Base-by-base conservation (phyloP, 2,888 invertebrate genomes). In the Callyntrura guangdongensis region DNA sequence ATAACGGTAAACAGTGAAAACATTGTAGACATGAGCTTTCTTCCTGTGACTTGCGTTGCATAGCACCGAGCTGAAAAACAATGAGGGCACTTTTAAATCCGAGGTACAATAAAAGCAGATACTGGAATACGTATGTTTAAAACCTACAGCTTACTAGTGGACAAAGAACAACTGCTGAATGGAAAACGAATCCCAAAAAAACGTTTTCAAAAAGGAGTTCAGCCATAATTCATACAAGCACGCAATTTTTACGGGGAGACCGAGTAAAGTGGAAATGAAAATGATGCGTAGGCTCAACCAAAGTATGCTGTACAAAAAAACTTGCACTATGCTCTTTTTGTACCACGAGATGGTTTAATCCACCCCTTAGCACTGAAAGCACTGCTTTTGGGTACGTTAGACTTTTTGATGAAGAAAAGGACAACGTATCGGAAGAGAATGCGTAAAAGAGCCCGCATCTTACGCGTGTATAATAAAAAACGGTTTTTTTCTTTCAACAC, bases 1-100 rank as follows among this genome's bases (percentile, higher is more conserved):
- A 47, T 86, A 0, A 11, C 8, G 4, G 0, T 69, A 6, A 12
- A 81, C 11, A 56, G 47, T 1, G 12, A 17, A 9, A 11, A 2
- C 5, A 17, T 87, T 0, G 61, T 87, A 5, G 87, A 87, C 9
- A 49, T 79, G 25, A 14, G 14, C 20, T 87, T 69, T 36, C 17
- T 27, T 5, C 22, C 36, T 79, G 14, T 20, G 45, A 9, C 3
- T 1, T 0, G 27, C 8, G 1, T 22, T 53, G 0, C 69, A 81
- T 45, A 14, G 1, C 14, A 25, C 6, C 0, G 6, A 1, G 0
- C 1, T 27, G 0, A 53, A 69, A 20, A 67, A 81, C 12, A 8
- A 36, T 4, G 8, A 27, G 1, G 87, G 87, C 0, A 45, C 22
- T 9, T 69, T n/a, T 0, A 87, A 87, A 27, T 49, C 45, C 0